Conservation (phyloP, 1,140 invertebrate genomes). For the Latrodectus geometricus region DNA sequence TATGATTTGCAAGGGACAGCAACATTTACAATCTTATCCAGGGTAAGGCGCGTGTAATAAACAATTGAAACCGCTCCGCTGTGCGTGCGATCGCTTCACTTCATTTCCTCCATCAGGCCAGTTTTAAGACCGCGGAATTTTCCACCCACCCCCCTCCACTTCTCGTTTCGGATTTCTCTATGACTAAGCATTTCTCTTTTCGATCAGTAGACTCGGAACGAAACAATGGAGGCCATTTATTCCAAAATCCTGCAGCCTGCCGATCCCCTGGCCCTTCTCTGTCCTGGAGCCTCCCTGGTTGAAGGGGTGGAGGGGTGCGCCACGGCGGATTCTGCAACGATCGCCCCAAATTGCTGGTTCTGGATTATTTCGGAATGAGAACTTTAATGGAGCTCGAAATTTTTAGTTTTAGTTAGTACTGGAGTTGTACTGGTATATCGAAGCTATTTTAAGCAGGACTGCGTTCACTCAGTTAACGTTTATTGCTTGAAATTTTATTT, state of each 20-base stretch:
- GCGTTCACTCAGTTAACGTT: too few relatives aligned
- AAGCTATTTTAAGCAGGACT: too few relatives aligned
- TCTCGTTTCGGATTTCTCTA: neutral
- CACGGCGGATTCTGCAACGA: neutral
- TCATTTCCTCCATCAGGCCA: neutral
- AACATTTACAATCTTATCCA: neutral
- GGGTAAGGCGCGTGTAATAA: neutral
- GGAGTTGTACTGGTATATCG: too few relatives aligned
- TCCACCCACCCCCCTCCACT: too few relatives aligned
- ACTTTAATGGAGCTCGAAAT: neutral
- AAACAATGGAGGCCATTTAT: neutral
- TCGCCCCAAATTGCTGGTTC: neutral
- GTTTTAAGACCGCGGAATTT: neutral
- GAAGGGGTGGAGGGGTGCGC: neutral
- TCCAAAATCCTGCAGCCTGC: neutral
- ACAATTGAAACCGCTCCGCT: neutral
- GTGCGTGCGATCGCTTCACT: neutral
- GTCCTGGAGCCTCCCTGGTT: too few relatives aligned
- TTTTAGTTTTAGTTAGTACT: too few relatives aligned
- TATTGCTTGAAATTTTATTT: too few relatives aligned
- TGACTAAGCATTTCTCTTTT: neutral
- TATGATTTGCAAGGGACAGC: neutral
- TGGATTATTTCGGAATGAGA: neutral
- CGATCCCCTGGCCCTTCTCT: too few relatives aligned
- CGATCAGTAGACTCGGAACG: neutral